Evolutionary conservation across 2,888 invertebrate genomes (phyloP).

Genomic region (Rugalucina vietnamica): DNA sequence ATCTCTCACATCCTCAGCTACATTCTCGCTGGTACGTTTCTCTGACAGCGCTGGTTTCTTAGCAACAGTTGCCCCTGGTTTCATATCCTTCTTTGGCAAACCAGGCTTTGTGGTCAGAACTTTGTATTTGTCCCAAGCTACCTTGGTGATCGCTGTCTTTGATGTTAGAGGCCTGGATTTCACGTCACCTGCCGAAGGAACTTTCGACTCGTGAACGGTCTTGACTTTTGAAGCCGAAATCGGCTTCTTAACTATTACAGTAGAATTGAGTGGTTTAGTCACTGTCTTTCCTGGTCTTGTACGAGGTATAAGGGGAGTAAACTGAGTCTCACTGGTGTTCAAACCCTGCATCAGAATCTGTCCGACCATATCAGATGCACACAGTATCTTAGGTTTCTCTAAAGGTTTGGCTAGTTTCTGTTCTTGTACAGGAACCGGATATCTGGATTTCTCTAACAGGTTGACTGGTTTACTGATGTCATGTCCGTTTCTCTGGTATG

Average conservation of each 20-base stretch:
- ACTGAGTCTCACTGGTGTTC: neutral
- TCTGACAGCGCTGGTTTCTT: too few relatives aligned
- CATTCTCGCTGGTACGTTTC: neutral
- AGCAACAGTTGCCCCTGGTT: too few relatives aligned
- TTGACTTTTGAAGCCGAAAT: too few relatives aligned
- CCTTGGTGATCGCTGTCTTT: neutral
- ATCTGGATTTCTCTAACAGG: neutral
- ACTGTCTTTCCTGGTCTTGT: neutral
- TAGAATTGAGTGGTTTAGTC: neutral
- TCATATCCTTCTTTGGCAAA: too few relatives aligned
- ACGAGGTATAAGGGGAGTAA: neutral
- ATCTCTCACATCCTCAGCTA: neutral
- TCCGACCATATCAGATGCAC: neutral
- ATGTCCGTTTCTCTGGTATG: neutral
- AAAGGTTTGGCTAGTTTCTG: neutral
- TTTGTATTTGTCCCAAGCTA: neutral
- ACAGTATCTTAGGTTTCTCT: neutral
- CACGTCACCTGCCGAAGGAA: neutral
- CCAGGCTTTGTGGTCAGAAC: neutral
- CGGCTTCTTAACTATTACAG: neutral
- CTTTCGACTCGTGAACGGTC: neutral
- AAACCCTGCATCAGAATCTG: neutral
- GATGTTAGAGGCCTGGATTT: neutral
- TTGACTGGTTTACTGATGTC: neutral
- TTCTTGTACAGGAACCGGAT: neutral